Evolutionary conservation across 2,113 vertebrate genomes (phyloP), one percentile per base, ranked within the genome.

Genomic region (Myiopsitta monachus): DNA sequence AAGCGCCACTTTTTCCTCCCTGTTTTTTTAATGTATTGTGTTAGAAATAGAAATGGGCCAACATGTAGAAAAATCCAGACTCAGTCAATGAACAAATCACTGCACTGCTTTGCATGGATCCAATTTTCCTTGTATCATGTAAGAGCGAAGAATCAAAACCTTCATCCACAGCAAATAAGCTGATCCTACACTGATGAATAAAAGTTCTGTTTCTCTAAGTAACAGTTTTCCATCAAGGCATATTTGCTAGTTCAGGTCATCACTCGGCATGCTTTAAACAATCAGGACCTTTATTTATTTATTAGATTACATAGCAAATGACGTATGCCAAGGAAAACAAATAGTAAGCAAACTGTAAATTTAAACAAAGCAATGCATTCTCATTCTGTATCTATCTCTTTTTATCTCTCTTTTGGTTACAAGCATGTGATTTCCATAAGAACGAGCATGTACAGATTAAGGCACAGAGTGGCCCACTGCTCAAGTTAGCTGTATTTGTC

Each of bases 251-350:
- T 83, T 92, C 95, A 89, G 64, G 75, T 94, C 90, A 87, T 92
- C 86, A 62, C 57, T 93, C 83, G 51, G 86, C 80, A 47, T 41
- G 52, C 67, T 90, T 94, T 81, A 84, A 87, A 92, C 83, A 88
- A 89, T 84, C 77, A 33, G 17, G 51, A 83, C 77, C 62, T 95
- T 88, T 95, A 88, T 93, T 96, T 95, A 94, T 92, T 95, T 94
- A 49, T 93, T 90, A 83, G 86, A 79, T 94, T 81, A 87, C 79
- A 67, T 18, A 76, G 73, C 76, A 89, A 93, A 94, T 64, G 86
- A 69, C 1, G 1, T 38, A 76, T 18, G 77, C 86, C 88, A 93
- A 96, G 77, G 59, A 84, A 94, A 92, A 90, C 79, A 94, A 85
- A 49, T 82, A 38, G 49, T 63, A 41, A 68, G 83, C 79, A 80